Conservation (phyloP, 2,797 vertebrate genomes). For the Alca torda region DNA sequence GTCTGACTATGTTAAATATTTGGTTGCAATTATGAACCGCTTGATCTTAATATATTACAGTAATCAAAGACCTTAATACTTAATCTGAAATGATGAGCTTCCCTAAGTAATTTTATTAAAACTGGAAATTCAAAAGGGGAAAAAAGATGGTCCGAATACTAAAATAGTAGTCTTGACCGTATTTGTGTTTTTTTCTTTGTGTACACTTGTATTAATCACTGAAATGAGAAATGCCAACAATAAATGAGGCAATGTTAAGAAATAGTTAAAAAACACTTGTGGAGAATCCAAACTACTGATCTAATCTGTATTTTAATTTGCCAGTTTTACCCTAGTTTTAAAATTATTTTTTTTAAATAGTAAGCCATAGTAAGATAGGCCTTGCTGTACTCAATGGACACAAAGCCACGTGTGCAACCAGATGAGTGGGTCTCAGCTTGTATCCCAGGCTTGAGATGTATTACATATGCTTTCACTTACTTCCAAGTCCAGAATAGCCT, state of each 20-base stretch:
- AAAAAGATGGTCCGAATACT: neutral
- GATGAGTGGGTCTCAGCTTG: neutral
- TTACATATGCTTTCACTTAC: neutral
- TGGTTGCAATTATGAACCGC: neutral
- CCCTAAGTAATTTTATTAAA: neutral
- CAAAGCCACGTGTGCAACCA: neutral
- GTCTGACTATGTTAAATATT: neutral
- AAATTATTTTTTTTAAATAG: neutral
- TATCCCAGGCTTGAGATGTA: neutral
- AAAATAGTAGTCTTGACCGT: neutral
- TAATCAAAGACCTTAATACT: neutral
- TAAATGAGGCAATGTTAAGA: neutral
- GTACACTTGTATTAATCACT: neutral
- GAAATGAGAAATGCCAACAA: neutral
- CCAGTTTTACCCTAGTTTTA: neutral
- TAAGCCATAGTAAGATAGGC: neutral
- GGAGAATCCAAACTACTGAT: neutral
- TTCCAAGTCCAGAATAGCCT: neutral
- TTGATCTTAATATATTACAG: neutral
- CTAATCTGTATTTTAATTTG: neutral
- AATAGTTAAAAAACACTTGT: neutral
- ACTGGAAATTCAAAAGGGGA: neutral
- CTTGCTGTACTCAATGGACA: neutral
- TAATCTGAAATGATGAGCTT: neutral
- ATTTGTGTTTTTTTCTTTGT: neutral